phyloP scores from a whole-genome alignment of 2,888 invertebrate genomes.

The Eristalinus aeneus region DNA sequence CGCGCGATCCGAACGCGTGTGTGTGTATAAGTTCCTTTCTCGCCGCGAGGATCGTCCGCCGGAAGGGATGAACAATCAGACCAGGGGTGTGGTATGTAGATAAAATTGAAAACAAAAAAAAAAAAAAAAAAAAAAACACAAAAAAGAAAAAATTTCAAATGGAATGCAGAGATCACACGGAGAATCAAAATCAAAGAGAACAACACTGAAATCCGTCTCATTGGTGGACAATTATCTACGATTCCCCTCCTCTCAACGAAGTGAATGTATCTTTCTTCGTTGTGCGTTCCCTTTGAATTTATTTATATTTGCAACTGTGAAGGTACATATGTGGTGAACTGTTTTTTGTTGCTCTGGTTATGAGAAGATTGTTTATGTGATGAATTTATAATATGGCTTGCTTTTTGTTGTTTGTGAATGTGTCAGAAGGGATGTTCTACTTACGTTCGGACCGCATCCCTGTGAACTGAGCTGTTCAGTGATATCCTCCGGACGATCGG shows the following conservation, averaged over 20 bases:
- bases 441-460: constrained; percentile 55
- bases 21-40: constrained; percentile 20
- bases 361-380: constrained; percentile 12
- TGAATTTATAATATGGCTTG: neutral
- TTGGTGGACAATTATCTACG: neutral
- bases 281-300: neutral
- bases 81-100: constrained; percentile 73
- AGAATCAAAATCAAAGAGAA: constrained; percentile 43
- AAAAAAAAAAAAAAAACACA: neutral
- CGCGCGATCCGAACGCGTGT: constrained; percentile 20
- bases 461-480: constrained; percentile 63
- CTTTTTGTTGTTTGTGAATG: neutral
- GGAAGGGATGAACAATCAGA: constrained; percentile 71
- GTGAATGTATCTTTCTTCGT: constrained; percentile 17
- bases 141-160: constrained; percentile 20
- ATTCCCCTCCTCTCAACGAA: constrained; percentile 14
- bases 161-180: constrained; percentile 65
- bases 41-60: constrained; percentile 71
- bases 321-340: neutral
- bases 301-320: neutral
- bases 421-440: constrained; percentile 15
- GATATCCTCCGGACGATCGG: constrained; percentile 64
- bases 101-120: constrained; percentile 13
- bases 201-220: constrained; percentile 12
- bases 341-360: neutral